phyloP scores from a whole-genome alignment of 2,113 vertebrate genomes.

The Maylandia zebra region DNA sequence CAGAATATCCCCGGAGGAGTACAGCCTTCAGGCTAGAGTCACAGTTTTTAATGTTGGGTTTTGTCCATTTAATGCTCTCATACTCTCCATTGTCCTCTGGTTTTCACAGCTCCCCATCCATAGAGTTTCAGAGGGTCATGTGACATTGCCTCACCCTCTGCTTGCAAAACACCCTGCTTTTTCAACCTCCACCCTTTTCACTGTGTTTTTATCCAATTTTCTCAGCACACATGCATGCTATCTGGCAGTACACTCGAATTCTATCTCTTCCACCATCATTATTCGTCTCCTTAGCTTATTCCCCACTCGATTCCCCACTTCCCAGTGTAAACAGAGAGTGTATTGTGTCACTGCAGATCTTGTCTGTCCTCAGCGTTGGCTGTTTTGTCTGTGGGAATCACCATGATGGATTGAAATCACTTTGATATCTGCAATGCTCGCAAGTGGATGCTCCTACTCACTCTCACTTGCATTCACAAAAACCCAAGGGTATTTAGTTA shows the following conservation, averaged over 20 bases:
- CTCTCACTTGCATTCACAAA: background rate
- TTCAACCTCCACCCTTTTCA: slow-evolving; percentile 18
- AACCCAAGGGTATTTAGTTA: background rate
- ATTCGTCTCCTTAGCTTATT: background rate
- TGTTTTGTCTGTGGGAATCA: slow-evolving; percentile 48
- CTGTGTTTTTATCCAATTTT: background rate
- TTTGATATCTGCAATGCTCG: background rate
- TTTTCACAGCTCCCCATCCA: slow-evolving; percentile 28
- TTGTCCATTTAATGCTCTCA: slow-evolving; percentile 56
- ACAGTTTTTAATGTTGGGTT: slow-evolving; percentile 38
- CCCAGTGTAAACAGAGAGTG: slow-evolving; percentile 6
- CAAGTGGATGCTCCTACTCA: background rate
- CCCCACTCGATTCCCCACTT: background rate
- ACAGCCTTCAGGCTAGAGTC: slow-evolving; percentile 21
- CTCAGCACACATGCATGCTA: background rate
- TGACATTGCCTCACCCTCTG: slow-evolving; percentile 51
- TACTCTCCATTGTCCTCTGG: slow-evolving; percentile 45
- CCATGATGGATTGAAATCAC: slow-evolving; percentile 13
- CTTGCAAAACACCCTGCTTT: slow-evolving; percentile 28
- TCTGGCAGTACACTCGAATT: background rate
- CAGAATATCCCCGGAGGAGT: slow-evolving; percentile 15
- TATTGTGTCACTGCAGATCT: slow-evolving; percentile 22
- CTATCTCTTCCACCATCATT: background rate
- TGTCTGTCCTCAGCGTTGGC: slow-evolving; percentile 23
- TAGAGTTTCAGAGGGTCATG: slow-evolving; percentile 23